These are phyloP conservation scores for Thereva unica DNA, from an alignment of 2,888 invertebrate species.

Conservation along the genomic window DNA sequence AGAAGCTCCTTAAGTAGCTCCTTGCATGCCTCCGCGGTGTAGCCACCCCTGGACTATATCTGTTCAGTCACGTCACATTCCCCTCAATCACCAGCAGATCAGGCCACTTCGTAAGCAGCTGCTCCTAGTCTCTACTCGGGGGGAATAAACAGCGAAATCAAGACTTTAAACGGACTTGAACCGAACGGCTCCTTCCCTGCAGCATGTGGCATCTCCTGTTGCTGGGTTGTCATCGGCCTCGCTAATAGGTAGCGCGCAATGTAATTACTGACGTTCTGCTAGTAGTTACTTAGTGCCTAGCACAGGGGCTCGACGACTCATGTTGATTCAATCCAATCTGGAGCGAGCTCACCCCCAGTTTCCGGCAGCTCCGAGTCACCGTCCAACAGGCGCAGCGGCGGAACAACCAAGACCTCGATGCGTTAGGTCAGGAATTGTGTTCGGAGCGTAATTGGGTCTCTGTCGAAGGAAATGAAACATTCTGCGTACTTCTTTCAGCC, in stretches of 20 bases:
- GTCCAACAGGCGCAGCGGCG: background rate
- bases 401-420: slow-evolving; percentile 18
- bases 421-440: slow-evolving; percentile 24
- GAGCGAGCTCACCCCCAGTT: slow-evolving; percentile 7
- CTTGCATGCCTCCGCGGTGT: no score
- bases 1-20: background rate
- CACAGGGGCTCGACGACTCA: background rate
- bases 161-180: no score
- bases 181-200: no score
- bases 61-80: slow-evolving; percentile 15
- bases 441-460: background rate
- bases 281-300: no score
- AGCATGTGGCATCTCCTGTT: no score
- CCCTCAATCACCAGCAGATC: slow-evolving; percentile 28
- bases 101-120: slow-evolving; percentile 20
- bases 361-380: slow-evolving; percentile 1
- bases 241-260: no score
- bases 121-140: slow-evolving; percentile 15
- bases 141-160: slow-evolving; percentile 18
- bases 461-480: slow-evolving; percentile 9
- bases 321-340: slow-evolving; percentile 5
- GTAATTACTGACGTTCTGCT: no score
- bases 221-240: no score
- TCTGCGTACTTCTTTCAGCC: background rate
- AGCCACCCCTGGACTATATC: no score